A percentile compares a stretch with the other conserved stretches of the same genome.
These are phyloP conservation scores for Brachyptera putata DNA, from an alignment of 2,888 invertebrate species.

Conservation along the genomic window DNA sequence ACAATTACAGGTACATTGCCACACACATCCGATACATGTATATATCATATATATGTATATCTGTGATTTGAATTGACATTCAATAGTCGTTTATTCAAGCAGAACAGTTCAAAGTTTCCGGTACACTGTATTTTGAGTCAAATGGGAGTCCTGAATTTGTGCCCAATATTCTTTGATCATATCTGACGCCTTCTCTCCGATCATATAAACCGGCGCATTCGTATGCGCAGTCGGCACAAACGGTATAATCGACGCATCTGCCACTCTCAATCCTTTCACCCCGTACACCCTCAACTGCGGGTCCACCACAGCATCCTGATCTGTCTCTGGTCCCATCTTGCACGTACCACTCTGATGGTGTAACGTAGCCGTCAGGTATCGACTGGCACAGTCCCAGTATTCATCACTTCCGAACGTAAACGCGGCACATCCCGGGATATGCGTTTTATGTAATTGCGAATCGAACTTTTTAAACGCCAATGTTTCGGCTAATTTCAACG, in stretches of 20 bases:
- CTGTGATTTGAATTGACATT: no score
- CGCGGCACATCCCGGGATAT: slow-evolving; percentile 74
- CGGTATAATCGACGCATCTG: slow-evolving; percentile 87
- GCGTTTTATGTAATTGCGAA: slow-evolving; percentile 66
- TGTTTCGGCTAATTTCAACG: slow-evolving; percentile 59
- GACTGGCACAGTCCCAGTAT: slow-evolving; percentile 82
- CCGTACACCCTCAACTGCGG: slow-evolving; percentile 69
- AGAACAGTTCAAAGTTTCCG: no score
- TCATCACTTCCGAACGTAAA: slow-evolving; percentile 69
- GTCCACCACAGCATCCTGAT: slow-evolving; percentile 77
- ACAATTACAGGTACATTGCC: no score
- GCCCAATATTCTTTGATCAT: slow-evolving; percentile 79
- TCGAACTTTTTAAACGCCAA: slow-evolving; percentile 77
- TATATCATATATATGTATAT: no score
- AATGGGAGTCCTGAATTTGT: slow-evolving; percentile 23
- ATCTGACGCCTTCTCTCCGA: slow-evolving; percentile 84
- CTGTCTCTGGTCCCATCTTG: slow-evolving; percentile 81
- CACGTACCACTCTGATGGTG: slow-evolving; percentile 86
- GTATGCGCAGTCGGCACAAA: slow-evolving; percentile 85
- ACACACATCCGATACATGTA: no score
- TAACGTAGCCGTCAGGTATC: slow-evolving; percentile 84
- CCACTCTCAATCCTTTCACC: slow-evolving; percentile 70
- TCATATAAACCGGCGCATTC: slow-evolving; percentile 87
- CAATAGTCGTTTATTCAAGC: no score
- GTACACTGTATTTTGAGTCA: neutral